Evolutionary conservation across 2,113 vertebrate species (phyloP).

Genomic region (Tragelaphus imberbis): DNA sequence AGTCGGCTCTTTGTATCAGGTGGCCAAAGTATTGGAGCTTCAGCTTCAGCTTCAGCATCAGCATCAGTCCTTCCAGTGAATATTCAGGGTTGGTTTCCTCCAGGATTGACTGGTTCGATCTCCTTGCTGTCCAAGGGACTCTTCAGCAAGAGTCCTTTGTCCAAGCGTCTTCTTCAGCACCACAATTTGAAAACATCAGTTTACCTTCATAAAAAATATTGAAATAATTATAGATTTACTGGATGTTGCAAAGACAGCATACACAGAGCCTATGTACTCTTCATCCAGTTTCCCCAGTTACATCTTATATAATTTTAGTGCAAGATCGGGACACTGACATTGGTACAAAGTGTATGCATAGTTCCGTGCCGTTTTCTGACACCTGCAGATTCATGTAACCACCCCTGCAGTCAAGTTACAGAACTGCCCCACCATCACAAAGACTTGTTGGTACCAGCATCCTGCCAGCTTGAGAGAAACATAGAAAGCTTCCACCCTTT

Average conservation of each 20-base stretch:
- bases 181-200: not conserved
- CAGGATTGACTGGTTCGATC: not conserved
- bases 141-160: not conserved
- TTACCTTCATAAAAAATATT: not conserved
- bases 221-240: not conserved
- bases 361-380: not conserved
- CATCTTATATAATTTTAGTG: not conserved
- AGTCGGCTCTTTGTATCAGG: fast-evolving
- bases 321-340: not conserved
- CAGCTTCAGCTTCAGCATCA: not conserved
- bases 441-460: not conserved
- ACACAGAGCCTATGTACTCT: not conserved
- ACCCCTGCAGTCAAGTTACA: not conserved
- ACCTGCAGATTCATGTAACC: not conserved
- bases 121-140: not conserved
- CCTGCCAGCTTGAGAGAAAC: not conserved
- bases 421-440: not conserved
- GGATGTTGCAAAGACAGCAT: not conserved
- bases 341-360: not conserved
- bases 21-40: not conserved
- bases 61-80: not conserved
- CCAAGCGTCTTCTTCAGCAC: not conserved
- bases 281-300: not conserved
- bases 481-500: not conserved
- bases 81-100: not conserved